Evolutionary conservation across 2,888 invertebrate genomes (phyloP).

Genomic region (Stratiomys singularior): DNA sequence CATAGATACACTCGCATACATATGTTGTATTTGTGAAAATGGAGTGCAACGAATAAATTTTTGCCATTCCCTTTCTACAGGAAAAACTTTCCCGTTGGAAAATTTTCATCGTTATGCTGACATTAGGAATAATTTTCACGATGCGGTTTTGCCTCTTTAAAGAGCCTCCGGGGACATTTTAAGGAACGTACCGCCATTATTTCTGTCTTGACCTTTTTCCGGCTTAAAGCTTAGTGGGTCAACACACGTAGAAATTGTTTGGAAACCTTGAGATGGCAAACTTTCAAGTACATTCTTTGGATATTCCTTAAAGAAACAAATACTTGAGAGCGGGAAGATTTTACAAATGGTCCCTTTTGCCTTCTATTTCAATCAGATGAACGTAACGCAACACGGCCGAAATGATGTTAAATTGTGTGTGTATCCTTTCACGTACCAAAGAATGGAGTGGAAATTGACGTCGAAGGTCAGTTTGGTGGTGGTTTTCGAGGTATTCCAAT

Average conservation of each 20-base stretch:
- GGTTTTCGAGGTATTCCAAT: conserved; percentile 10
- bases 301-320: too few species aligned
- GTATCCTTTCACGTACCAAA: neutral
- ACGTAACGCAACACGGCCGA: too few species aligned
- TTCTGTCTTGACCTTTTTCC: conserved; percentile 20
- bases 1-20: neutral
- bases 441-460: neutral
- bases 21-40: neutral
- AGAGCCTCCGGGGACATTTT: conserved; percentile 17
- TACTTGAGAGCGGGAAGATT: too few species aligned
- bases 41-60: neutral
- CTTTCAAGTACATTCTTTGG: too few species aligned
- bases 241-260: too few species aligned
- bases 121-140: conserved; percentile 35
- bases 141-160: conserved; percentile 8
- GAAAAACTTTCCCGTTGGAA: neutral
- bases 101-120: conserved; percentile 12
- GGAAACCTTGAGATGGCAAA: neutral
- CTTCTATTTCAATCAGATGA: too few species aligned
- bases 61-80: neutral
- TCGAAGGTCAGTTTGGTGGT: neutral
- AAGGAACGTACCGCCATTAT: conserved; percentile 7
- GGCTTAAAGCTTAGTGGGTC: too few species aligned
- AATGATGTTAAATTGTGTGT: neutral
- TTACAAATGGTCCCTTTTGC: too few species aligned